These are phyloP conservation scores for Phacellophora camtschatica DNA, from an alignment of 30 jellyfish, hydroid and myxozoan species.

Conservation along the genomic window DNA sequence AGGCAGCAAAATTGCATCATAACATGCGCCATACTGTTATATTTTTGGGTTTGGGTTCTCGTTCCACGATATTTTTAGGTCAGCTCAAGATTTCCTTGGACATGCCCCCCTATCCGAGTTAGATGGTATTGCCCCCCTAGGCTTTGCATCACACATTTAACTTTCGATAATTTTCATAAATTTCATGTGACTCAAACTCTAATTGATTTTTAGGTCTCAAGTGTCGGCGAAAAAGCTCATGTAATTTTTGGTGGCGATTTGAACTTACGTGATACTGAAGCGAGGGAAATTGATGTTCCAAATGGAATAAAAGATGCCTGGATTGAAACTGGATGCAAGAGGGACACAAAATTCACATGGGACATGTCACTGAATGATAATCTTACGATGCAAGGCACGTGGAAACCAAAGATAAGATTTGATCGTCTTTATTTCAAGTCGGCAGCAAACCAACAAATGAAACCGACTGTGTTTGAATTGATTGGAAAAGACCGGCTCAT, in stretches of 20 bases:
- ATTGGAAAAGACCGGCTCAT: slow-evolving; percentile 63
- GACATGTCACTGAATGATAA: slow-evolving; percentile 76
- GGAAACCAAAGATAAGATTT: slow-evolving; percentile 63
- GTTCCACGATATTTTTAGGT: too few species aligned
- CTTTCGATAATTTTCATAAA: too few species aligned
- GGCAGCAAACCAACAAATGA: neutral
- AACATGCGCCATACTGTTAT: too few species aligned
- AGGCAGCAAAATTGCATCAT: too few species aligned
- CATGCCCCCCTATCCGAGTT: too few species aligned
- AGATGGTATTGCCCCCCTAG: too few species aligned
- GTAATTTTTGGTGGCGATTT: slow-evolving; percentile 88
- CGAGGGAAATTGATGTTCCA: slow-evolving; percentile 53
- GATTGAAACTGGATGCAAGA: slow-evolving; percentile 61
- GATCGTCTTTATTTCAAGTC: slow-evolving; percentile 69
- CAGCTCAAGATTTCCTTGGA: too few species aligned
- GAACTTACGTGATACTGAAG: slow-evolving; percentile 75
- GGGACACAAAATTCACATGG: slow-evolving; percentile 68
- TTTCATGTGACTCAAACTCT: too few species aligned
- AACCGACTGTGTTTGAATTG: slow-evolving; percentile 26
- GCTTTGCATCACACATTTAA: too few species aligned
- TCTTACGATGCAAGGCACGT: neutral
- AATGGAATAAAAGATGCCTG: slow-evolving; percentile 75
- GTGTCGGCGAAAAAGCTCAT: neutral
- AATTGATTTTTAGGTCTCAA: slow-evolving; percentile 10
- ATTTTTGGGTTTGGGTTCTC: too few species aligned